Evolutionary conservation across 1,140 invertebrate genomes (phyloP), one percentile per base, ranked within the genome.

Genomic region (Saxidomus purpurata): DNA sequence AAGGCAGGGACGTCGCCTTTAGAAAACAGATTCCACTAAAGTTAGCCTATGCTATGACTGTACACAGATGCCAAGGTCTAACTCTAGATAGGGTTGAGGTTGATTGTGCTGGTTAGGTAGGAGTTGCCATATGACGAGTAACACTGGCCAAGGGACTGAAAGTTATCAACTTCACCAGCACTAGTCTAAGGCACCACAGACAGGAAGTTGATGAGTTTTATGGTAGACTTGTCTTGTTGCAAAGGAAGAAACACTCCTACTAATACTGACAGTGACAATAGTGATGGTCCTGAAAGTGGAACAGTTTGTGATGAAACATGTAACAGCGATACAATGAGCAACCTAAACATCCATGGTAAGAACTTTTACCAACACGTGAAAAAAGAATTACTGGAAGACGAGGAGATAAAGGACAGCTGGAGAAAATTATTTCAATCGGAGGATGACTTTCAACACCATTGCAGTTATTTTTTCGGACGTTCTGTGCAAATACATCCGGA

Each of bases 31-130:
- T 90, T 71, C 82, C 89, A n/a, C 17, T 90, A 17, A 69, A 71
- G 34, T 28, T 86, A n/a, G 34, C 82, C 25, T 90, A 6, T 81
- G 82, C 82, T n/a, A 34, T 90, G 19, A 90, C 89, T n/a, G 59
- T 61, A n/a, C 89, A 90, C 61, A 80, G 74, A 31, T 71, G 81
- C 22, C 89, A 90, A 34, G 89, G 82, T 49, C 40, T 86, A 47
- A 90, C 89, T 19, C 31, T 90, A 22, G 47, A 80, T 17, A 79
- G 76, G 11, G 43, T 90, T 3, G 69, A 40, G 36, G 36, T 90
- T 25, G 61, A 90, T 36, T 87, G 85, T 59, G 76, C n/a, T n/a
- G n/a, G n/a, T n/a, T n/a, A n/a, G n/a, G n/a, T n/a, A n/a, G n/a
- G n/a, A n/a, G n/a, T n/a, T n/a, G 63, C 52, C 13, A 80, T 80